Percentiles rank a stretch among this genome's conserved stretches.
Conservation (phyloP, 2,113 vertebrate species). For the Pitta sordida region DNA sequence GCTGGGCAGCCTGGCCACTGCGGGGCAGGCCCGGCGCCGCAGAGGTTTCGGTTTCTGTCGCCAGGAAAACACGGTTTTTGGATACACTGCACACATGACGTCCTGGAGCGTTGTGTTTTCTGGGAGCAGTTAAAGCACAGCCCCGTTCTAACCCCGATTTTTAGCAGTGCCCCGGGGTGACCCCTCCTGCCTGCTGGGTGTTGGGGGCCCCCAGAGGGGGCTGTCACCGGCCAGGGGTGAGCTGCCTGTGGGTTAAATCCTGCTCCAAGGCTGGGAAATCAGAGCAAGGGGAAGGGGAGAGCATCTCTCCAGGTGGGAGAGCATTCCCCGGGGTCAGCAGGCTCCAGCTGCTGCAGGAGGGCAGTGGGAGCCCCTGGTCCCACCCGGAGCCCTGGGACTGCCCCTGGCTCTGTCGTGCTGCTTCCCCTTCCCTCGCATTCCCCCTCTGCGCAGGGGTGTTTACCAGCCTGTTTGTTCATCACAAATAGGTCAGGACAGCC, state of each 20-base stretch:
- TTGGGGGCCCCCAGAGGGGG: neutral
- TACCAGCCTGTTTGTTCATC: neutral
- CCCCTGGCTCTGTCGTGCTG: neutral
- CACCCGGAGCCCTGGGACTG: neutral
- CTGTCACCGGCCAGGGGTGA: fast-evolving
- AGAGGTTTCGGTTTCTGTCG: neutral
- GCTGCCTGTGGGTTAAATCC: fast-evolving
- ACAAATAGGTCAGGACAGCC: neutral
- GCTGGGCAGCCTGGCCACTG: neutral
- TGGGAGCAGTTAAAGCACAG: neutral
- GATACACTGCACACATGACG: fast-evolving
- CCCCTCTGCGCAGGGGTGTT: neutral
- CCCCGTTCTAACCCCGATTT: fast-evolving
- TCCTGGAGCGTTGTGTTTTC: neutral
- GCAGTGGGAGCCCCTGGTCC: neutral
- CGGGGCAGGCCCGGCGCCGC: neutral
- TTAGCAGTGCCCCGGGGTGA: neutral
- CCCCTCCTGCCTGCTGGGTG: neutral
- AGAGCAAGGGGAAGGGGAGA: neutral
- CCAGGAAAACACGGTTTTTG: fast-evolving
- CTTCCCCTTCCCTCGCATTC: neutral
- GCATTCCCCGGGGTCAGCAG: neutral
- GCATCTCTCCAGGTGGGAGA: neutral
- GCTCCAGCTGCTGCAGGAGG: neutral
- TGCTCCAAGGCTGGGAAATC: fast-evolving